Percentiles rank a stretch among this genome's conserved stretches.
phyloP scores from a whole-genome alignment of 2,113 vertebrate genomes.

The Mustelus asterias region DNA sequence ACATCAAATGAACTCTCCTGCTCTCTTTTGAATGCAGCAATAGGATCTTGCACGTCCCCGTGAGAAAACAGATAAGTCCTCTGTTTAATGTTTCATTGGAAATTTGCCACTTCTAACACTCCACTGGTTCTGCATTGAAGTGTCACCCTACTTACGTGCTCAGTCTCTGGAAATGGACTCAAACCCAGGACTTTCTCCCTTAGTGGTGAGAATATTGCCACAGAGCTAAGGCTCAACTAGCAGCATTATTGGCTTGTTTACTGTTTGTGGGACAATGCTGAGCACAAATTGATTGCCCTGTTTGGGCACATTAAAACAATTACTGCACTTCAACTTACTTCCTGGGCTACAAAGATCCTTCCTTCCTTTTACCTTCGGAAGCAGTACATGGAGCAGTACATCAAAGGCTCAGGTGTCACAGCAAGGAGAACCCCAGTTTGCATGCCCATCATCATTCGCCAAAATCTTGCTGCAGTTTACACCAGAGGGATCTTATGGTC shows the following conservation, averaged over 20 bases:
- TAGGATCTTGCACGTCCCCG: background rate
- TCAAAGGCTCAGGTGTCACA: background rate
- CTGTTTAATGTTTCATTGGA: background rate
- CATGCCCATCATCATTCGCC: background rate
- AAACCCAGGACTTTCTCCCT: background rate
- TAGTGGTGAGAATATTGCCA: background rate
- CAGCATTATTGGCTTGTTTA: no score
- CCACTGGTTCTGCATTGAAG: background rate
- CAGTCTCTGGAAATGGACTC: background rate
- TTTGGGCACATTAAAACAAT: no score
- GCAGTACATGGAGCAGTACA: background rate
- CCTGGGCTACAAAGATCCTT: no score
- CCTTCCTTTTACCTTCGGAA: no score
- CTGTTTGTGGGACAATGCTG: no score
- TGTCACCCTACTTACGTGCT: background rate
- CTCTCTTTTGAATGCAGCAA: background rate
- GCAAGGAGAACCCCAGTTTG: background rate
- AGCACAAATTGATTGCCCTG: no score
- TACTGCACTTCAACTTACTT: no score
- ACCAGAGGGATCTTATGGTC: no score
- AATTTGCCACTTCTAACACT: background rate
- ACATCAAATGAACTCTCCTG: background rate
- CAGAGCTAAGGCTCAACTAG: background rate
- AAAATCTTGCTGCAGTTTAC: background rate
- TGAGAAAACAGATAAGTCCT: background rate